phyloP scores from a whole-genome alignment of 2,888 invertebrate species.

The Aelia acuminata region DNA sequence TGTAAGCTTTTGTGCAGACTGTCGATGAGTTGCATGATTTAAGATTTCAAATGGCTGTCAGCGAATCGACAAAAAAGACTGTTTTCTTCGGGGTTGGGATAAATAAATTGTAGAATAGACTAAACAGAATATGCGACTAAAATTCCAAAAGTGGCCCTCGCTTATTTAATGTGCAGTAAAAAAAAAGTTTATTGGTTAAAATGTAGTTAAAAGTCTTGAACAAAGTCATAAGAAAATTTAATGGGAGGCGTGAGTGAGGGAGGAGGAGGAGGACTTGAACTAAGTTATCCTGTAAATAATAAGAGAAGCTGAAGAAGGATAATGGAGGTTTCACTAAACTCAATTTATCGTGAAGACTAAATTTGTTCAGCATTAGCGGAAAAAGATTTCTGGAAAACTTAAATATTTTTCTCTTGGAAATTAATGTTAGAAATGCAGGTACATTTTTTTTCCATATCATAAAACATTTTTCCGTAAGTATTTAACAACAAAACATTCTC shows the following conservation, averaged over 20 bases:
- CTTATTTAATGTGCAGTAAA: not conserved
- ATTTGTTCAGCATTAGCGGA: not conserved
- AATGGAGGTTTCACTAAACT: conserved; percentile 13
- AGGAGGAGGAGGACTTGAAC: not conserved
- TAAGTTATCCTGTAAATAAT: conserved; percentile 9
- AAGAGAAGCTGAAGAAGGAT: not conserved
- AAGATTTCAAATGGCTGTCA: too few relatives aligned
- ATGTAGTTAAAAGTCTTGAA: conserved; percentile 8
- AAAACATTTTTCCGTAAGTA: not conserved
- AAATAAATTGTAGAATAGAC: too few relatives aligned
- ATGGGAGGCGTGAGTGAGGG: not conserved
- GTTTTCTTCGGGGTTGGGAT: too few relatives aligned
- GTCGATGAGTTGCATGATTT: too few relatives aligned
- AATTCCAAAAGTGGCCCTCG: not conserved
- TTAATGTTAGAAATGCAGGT: not conserved
- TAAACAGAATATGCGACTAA: not conserved
- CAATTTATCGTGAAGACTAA: conserved; percentile 14
- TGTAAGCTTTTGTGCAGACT: too few relatives aligned
- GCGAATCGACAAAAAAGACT: too few relatives aligned
- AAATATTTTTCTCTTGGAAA: not conserved
- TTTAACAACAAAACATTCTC: not conserved
- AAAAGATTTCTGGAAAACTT: not conserved
- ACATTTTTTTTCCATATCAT: not conserved
- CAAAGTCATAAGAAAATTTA: not conserved
- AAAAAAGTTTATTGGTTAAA: not conserved